These are phyloP conservation scores for Scaptodrosophila latifasciaeformis DNA, from an alignment of 2,888 invertebrate genomes.

Conservation along the genomic window DNA sequence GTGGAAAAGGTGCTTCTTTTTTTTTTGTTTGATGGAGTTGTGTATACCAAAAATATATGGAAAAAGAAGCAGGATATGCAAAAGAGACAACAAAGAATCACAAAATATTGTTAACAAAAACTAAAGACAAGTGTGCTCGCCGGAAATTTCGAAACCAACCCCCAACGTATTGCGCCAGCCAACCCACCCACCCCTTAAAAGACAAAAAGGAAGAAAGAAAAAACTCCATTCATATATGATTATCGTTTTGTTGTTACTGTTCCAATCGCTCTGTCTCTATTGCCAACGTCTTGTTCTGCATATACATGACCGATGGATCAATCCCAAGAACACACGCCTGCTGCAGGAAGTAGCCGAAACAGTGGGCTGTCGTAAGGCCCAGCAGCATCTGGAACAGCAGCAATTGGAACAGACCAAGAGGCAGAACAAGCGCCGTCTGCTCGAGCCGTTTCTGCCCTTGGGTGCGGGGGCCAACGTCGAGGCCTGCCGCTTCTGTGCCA, in stretches of 20 bases:
- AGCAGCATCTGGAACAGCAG: constrained; percentile 50
- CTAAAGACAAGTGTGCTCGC: not conserved
- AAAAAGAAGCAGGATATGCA: too few species aligned
- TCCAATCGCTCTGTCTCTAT: constrained; percentile 74
- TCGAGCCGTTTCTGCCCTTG: constrained; percentile 41
- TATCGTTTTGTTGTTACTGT: constrained; percentile 73
- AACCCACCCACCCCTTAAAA: constrained; percentile 9
- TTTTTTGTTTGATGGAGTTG: too few species aligned
- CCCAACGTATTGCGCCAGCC: constrained; percentile 16
- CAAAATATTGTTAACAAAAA: too few species aligned
- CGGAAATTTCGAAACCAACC: constrained; percentile 12
- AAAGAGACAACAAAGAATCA: too few species aligned
- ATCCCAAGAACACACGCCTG: constrained; percentile 71
- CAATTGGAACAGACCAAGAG: constrained; percentile 48
- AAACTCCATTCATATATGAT: constrained; percentile 64
- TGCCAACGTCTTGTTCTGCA: constrained; percentile 73
- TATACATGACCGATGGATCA: constrained; percentile 74
- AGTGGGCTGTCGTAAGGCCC: constrained; percentile 56
- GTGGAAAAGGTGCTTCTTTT: not conserved
- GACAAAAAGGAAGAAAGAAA: too few species aligned
- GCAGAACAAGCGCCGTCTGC: constrained; percentile 46
- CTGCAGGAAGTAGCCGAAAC: constrained; percentile 71
- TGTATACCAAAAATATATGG: constrained; percentile 11
- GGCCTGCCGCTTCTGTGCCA: constrained; percentile 71
- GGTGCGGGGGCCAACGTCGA: constrained; percentile 48